Evolutionary conservation across 2,113 vertebrate genomes (phyloP), one percentile per base, ranked within the genome.

Genomic region (Ciconia stormi): DNA sequence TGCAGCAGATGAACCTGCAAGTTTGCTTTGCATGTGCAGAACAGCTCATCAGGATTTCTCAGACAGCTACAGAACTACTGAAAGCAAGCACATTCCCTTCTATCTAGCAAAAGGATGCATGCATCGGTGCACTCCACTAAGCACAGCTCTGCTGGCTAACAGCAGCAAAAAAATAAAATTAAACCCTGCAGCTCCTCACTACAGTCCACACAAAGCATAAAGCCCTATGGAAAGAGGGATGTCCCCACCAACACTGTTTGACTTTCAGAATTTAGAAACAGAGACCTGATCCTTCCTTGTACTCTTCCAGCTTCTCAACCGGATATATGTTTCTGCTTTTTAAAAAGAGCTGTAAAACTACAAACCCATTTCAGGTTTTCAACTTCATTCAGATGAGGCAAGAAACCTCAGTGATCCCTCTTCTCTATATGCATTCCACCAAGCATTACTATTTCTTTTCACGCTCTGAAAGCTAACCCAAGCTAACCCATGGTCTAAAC

Each of bases 321-420:
- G 0, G 34, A 29, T 9, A 2, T 0, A 16, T 1, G 6, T 5
- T 34, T 30, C 55, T 40, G 10, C 53, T 70, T 65, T 61, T 59
- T 7, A 18, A 76, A 61, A 36, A 42, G 26, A 78, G 42, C 7
- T 55, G 36, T 9, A 26, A 11, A 53, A 79, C 30, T 19, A 61
- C 49, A 94, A 82, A 15, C 29, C 3, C 17, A 11, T 22, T 47
- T 38, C 38, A 42, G 32, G 25, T 71, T 46, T 34, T 36, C 65
- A 61, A 59, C 22, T 16, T 14, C 16, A 14, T 16, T 30, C 38
- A 30, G 10, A 36, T 14, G 4, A 56, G 20, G 66, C 53, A 62
- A 72, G 55, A 34, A 76, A 42, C 16, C 76, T 25, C 59, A 11
- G 25, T 1, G 55, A 66, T 2, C 3, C 9, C 25, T 42, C 11